phyloP scores from a whole-genome alignment of 2,113 vertebrate genomes.

The Ceyx cyanopectus region DNA sequence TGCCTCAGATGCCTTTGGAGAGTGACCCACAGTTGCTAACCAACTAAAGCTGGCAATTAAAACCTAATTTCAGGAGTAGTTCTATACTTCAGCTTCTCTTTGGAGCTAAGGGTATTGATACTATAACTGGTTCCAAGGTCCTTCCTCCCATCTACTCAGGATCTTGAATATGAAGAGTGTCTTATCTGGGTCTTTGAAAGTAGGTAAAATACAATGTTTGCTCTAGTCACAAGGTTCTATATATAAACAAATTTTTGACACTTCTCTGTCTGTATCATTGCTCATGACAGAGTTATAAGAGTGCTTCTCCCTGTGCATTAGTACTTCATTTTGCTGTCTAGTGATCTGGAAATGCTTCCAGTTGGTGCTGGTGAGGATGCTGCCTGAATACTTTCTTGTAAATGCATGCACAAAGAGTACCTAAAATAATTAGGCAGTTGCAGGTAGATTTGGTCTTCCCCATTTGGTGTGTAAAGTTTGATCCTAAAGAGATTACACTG shows the following conservation, averaged over 20 bases:
- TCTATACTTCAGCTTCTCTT: neutral
- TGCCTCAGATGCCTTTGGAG: neutral
- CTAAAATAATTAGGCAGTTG: neutral
- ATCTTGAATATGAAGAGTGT: neutral
- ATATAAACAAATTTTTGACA: neutral
- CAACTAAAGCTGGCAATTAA: neutral
- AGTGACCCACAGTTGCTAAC: fast-evolving
- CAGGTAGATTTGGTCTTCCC: neutral
- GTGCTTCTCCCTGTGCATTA: neutral
- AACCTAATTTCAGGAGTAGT: neutral
- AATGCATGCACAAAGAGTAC: neutral
- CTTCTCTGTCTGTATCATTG: neutral
- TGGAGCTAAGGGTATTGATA: neutral
- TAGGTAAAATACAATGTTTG: neutral
- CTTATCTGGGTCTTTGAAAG: neutral
- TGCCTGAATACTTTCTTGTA: neutral
- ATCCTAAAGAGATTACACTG: neutral
- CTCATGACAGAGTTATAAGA: neutral
- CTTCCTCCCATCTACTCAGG: neutral
- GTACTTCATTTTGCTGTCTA: neutral
- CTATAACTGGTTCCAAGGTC: neutral
- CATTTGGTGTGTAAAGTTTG: neutral
- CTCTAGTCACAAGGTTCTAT: neutral
- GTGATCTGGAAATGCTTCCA: neutral
- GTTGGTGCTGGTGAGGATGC: neutral